These are phyloP conservation scores for Montifringilla adamsi DNA, from an alignment of 2,113 vertebrate species.

Conservation along the genomic window DNA sequence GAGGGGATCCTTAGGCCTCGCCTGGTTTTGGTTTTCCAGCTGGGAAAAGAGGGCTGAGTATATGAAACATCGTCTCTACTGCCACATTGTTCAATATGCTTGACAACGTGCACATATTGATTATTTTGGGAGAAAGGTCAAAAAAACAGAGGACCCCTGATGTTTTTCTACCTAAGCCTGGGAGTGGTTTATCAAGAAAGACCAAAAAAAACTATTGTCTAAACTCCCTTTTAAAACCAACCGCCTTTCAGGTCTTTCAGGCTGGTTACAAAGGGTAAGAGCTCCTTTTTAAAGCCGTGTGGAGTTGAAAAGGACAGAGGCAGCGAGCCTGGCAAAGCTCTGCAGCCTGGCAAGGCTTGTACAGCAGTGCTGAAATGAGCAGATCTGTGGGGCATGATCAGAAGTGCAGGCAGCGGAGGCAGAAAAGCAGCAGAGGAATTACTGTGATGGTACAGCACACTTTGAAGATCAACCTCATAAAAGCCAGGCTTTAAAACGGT, in stretches of 20 bases:
- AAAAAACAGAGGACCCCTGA: background rate
- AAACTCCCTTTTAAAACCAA: background rate
- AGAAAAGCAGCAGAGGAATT: background rate
- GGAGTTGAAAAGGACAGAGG: background rate
- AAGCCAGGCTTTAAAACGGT: background rate
- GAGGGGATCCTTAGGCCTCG: background rate
- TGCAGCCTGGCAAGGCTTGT: background rate
- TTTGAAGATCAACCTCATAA: background rate
- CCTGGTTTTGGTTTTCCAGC: background rate
- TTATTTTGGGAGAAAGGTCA: background rate
- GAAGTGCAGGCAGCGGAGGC: background rate
- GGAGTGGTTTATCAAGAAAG: background rate
- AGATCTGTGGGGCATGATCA: background rate
- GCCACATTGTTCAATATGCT: background rate
- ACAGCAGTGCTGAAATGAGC: background rate
- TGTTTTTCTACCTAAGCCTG: background rate
- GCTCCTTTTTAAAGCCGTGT: background rate
- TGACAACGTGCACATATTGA: background rate
- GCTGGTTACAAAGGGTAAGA: background rate
- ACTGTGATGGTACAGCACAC: background rate
- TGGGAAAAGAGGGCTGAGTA: background rate
- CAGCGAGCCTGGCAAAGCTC: fast-evolving
- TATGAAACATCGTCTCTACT: background rate
- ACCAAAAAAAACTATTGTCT: background rate
- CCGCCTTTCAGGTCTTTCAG: background rate